A percentile compares a stretch with the other conserved stretches of the same genome.
Evolutionary conservation across 92 coral and sea anemone species (phyloP).

Genomic region (Bergia sp.): DNA sequence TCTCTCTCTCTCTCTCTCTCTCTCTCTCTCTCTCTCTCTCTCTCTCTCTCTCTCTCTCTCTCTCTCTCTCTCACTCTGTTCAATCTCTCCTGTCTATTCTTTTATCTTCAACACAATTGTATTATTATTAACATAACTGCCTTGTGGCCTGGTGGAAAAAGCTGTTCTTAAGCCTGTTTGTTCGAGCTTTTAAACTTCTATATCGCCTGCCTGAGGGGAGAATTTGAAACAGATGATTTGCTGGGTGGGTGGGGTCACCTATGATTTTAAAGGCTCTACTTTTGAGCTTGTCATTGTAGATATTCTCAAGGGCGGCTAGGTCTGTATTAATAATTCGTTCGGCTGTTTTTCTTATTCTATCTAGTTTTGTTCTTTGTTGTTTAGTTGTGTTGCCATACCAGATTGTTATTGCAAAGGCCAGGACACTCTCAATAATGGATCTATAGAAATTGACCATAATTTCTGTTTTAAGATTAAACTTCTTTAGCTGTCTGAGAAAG

Average conservation of each 20-base stretch:
- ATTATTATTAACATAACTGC: background rate
- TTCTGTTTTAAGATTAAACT: background rate
- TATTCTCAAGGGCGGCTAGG: background rate
- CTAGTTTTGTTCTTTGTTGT: background rate
- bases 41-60: background rate
- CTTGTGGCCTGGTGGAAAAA: background rate
- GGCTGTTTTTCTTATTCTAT: background rate
- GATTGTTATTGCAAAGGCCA: background rate
- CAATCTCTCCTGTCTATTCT: background rate
- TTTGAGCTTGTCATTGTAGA: background rate
- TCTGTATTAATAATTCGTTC: background rate
- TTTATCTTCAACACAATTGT: background rate
- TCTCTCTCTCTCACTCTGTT: background rate
- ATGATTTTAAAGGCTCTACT: conserved; percentile 10
- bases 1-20: no score
- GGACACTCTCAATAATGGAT: conserved; percentile 3
- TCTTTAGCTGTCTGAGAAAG: background rate
- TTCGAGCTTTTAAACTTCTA: background rate
- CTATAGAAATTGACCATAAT: background rate
- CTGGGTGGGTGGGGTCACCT: conserved; percentile 3
- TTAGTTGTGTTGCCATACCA: conserved; percentile 10
- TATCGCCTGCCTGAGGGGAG: conserved; percentile 15
- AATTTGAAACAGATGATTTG: background rate
- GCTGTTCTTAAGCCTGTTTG: background rate
- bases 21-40: no score